Percentiles rank a stretch among this genome's conserved stretches.
Conservation (phyloP, 2,113 vertebrate species). For the Callospermophilus lateralis region DNA sequence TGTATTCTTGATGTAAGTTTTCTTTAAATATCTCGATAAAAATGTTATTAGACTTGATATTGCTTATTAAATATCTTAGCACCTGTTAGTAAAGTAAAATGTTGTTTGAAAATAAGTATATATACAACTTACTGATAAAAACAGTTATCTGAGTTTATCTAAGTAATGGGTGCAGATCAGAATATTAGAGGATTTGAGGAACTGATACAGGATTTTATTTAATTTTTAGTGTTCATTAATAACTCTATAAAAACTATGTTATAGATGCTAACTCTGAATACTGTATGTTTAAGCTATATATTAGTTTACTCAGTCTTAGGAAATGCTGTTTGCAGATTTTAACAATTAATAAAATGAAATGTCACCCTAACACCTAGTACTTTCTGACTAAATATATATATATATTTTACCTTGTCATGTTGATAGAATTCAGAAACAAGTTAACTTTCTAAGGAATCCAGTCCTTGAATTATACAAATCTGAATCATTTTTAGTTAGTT, state of each 20-base stretch:
- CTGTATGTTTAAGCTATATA: not conserved
- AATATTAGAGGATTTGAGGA: constrained; percentile 31
- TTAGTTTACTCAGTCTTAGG: constrained; percentile 31
- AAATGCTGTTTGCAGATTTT: constrained; percentile 12
- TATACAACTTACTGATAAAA: constrained; percentile 48
- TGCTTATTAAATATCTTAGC: not conserved
- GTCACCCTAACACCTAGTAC: not conserved
- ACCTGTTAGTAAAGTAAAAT: constrained; percentile 55
- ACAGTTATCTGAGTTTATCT: constrained; percentile 38
- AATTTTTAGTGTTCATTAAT: constrained; percentile 48
- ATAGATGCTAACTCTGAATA: not conserved
- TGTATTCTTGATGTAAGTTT: constrained; percentile 30
- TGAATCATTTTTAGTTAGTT: constrained; percentile 60
- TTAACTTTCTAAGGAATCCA: constrained; percentile 33
- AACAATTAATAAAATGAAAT: constrained; percentile 16
- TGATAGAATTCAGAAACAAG: constrained; percentile 27
- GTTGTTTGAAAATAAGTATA: constrained; percentile 55
- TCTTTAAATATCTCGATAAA: constrained; percentile 53
- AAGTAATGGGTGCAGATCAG: not conserved
- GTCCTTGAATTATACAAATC: constrained; percentile 16
- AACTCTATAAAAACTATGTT: not conserved
- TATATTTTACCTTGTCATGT: constrained; percentile 24
- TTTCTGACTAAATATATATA: constrained; percentile 30
- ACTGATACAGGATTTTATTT: not conserved
- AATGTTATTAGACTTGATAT: constrained; percentile 48